Conservation (phyloP, 1,140 invertebrate genomes). For the Nasonia giraulti region DNA sequence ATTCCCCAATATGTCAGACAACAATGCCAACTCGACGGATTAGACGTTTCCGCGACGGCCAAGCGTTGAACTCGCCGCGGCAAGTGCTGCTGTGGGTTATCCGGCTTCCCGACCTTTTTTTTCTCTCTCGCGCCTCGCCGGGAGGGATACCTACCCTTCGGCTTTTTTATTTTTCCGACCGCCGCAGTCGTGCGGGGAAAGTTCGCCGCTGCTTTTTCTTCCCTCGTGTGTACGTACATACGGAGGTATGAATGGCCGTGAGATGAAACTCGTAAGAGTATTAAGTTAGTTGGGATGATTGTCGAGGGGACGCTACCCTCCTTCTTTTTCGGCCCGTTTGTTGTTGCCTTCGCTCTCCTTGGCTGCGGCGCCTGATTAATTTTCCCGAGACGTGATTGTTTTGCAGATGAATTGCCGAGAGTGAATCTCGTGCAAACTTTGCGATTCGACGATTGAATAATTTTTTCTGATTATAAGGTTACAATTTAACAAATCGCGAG, state of each 20-base stretch:
- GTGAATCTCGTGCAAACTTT: no score
- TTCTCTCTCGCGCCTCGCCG: constrained; percentile 51
- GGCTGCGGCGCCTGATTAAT: no score
- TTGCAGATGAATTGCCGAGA: no score
- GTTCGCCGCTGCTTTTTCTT: constrained; percentile 42
- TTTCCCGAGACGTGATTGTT: no score
- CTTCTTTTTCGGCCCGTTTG: not conserved
- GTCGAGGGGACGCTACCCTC: not conserved
- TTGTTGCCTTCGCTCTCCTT: not conserved
- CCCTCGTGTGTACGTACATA: not conserved
- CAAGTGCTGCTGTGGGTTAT: not conserved
- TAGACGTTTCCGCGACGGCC: constrained; percentile 66
- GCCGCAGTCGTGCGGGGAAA: constrained; percentile 42
- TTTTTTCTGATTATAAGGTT: no score
- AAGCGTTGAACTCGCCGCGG: constrained; percentile 29
- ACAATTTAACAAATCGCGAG: no score
- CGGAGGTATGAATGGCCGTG: constrained; percentile 18
- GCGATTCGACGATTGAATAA: no score
- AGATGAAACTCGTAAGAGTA: constrained; percentile 43
- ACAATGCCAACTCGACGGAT: constrained; percentile 70
- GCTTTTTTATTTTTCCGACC: not conserved
- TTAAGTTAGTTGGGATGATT: constrained; percentile 39
- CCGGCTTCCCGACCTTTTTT: constrained; percentile 41
- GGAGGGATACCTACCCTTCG: not conserved
- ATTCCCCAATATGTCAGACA: constrained; percentile 71